Conservation (phyloP, 2,113 vertebrate species). For the Aspiorhynchus laticeps region DNA sequence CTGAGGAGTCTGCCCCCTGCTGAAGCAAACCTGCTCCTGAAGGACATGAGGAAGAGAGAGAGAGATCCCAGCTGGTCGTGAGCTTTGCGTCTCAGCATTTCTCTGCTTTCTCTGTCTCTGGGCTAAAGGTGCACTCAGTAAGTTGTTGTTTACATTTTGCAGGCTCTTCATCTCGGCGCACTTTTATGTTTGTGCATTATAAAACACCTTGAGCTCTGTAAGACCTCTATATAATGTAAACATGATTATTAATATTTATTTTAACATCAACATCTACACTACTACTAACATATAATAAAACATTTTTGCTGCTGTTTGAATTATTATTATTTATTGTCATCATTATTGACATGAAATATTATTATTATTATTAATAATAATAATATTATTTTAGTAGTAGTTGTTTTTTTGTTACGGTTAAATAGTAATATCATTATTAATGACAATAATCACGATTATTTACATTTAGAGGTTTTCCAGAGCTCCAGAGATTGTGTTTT, state of each 20-base stretch:
- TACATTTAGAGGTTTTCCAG: no score
- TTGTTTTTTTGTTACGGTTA: no score
- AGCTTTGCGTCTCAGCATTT: neutral
- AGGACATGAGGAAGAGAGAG: slow-evolving; percentile 42
- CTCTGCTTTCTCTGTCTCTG: neutral
- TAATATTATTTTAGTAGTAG: no score
- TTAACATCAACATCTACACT: neutral
- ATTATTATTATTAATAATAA: neutral
- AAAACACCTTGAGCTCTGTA: neutral
- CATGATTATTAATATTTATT: neutral
- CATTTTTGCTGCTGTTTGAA: no score
- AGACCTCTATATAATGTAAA: neutral
- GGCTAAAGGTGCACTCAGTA: neutral
- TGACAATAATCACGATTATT: no score
- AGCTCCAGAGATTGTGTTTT: no score
- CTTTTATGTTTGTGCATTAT: neutral
- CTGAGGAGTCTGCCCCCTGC: slow-evolving; percentile 49
- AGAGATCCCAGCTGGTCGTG: neutral
- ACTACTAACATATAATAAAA: no score
- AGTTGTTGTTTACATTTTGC: neutral
- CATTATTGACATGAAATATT: no score
- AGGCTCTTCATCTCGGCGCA: neutral
- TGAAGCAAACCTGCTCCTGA: slow-evolving; percentile 58
- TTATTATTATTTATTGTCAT: no score
- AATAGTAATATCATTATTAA: no score